phyloP scores from a whole-genome alignment of 2,888 invertebrate species.

The Pheosia tremula region DNA sequence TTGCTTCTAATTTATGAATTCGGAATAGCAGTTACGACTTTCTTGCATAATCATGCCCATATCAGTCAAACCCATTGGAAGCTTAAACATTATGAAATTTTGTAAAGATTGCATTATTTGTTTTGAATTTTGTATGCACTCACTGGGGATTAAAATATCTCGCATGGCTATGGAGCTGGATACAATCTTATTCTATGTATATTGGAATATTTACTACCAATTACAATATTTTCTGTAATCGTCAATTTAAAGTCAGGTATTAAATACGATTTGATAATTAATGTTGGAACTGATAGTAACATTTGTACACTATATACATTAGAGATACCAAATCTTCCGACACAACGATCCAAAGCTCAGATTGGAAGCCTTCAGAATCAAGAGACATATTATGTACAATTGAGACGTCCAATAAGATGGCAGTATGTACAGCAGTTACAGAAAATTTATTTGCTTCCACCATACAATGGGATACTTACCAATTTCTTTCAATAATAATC shows the following conservation, averaged over 20 bases:
- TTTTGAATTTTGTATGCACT: background rate
- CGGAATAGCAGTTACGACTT: background rate
- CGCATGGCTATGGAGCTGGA: background rate
- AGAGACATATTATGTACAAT: slow-evolving; percentile 51
- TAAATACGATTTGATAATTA: background rate
- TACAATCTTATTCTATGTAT: background rate
- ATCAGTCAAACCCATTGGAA: background rate
- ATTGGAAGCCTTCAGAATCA: slow-evolving; percentile 51
- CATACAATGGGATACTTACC: slow-evolving; percentile 42
- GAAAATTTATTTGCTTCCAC: slow-evolving; percentile 39
- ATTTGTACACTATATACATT: slow-evolving; percentile 18
- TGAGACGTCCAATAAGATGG: slow-evolving; percentile 42
- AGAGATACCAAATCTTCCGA: slow-evolving; percentile 15
- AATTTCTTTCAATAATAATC: background rate
- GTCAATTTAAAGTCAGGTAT: background rate
- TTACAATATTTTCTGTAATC: background rate
- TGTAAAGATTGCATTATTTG: background rate
- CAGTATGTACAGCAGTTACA: slow-evolving; percentile 73
- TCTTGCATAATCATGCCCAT: background rate
- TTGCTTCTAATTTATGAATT: too few relatives aligned
- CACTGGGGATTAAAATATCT: too few relatives aligned
- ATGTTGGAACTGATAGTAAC: background rate
- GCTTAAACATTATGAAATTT: background rate
- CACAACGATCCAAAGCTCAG: slow-evolving; percentile 40
- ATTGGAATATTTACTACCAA: background rate